Evolutionary conservation across 1,140 invertebrate species (phyloP), one percentile per base, ranked within the genome.

Genomic region (Bombus superbus): DNA sequence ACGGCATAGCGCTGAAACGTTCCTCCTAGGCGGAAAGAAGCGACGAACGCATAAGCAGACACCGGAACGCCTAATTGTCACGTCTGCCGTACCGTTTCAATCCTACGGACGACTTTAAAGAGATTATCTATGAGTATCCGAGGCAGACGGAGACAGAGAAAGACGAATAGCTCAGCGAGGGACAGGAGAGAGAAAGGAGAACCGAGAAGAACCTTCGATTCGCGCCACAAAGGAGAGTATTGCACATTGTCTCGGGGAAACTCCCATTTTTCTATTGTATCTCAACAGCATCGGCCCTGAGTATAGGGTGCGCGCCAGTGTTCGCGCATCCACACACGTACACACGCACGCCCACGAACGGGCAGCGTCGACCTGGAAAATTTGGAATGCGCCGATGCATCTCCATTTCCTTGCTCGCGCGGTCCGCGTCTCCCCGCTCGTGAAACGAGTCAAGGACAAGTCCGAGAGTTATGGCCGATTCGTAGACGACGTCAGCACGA

Each of bases 1-100:
- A 6, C 25, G 8, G 25, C 59, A 6, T 25, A 15, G 11, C 76
- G 40, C 15, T 10, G n/a, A 28, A 3, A n/a, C 13, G 25, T 11
- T 35, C 62, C n/a, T 35, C 32, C 25, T 32, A 64, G 57, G 42
- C 38, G 59, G 64, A 6, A 59, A 53, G 40, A 13, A 69, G 28
- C 25, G 73, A 78, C 11, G 82, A 86, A 75, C 81, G 38, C 78
- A 72, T 18, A 69, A 25, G n/a, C 72, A 75, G 76, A 83, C 78
- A 86, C 86, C 86, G 76, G 73, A 83, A 79, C 88, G 68, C 76
- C 81, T 85, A 85, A 90, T 90, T 87, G 88, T 87, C 89, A 77
- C 88, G 86, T 84, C 85, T 87, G 71, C 47, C 75, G 42, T 85
- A 22, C 73, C 6, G 28, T 76, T 32, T 73, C 83, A 79, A 86